A percentile compares a stretch with the other conserved stretches of the same genome.
Evolutionary conservation across 1,140 invertebrate genomes (phyloP).

Genomic region (Meloidogyne exigua): DNA sequence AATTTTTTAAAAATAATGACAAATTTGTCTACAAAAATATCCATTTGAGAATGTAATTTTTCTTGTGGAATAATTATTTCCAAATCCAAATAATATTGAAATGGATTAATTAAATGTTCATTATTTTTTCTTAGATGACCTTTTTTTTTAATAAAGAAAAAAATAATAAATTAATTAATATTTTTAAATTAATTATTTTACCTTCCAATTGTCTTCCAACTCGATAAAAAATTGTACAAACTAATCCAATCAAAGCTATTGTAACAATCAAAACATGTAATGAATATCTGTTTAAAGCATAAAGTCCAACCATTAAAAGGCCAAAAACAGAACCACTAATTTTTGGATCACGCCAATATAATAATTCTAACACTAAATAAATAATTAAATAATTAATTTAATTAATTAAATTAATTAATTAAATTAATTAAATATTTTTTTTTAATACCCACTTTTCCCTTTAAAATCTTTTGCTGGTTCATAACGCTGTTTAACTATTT

Average conservation of each 20-base stretch:
- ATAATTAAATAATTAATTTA: conserved; percentile 65
- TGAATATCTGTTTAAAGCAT: not conserved
- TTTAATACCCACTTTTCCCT: conserved; percentile 46
- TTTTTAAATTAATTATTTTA: not conserved
- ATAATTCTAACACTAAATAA: conserved; percentile 85
- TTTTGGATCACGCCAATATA: conserved; percentile 66
- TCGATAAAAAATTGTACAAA: not conserved
- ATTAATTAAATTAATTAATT: conserved; percentile 7
- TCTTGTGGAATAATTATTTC: conserved; percentile 78
- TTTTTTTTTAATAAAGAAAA: no score
- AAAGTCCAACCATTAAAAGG: not conserved
- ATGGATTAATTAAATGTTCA: conserved; percentile 85
- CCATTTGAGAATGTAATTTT: conserved; percentile 80
- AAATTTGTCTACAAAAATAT: conserved; percentile 78
- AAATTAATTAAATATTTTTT: no score
- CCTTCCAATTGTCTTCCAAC: not conserved
- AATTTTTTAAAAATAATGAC: conserved; percentile 79
- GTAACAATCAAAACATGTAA: not conserved
- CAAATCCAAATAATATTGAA: conserved; percentile 79
- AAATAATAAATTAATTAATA: not conserved
- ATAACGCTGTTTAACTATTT: conserved; percentile 36
- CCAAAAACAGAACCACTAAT: conserved; percentile 39
- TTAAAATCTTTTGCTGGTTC: conserved; percentile 50
- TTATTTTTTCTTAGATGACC: conserved; percentile 79
- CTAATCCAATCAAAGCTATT: not conserved